Percentiles rank a stretch among this genome's conserved stretches.
phyloP scores from a whole-genome alignment of 2,888 invertebrate species.

The Mimumesa dahlbomi region DNA sequence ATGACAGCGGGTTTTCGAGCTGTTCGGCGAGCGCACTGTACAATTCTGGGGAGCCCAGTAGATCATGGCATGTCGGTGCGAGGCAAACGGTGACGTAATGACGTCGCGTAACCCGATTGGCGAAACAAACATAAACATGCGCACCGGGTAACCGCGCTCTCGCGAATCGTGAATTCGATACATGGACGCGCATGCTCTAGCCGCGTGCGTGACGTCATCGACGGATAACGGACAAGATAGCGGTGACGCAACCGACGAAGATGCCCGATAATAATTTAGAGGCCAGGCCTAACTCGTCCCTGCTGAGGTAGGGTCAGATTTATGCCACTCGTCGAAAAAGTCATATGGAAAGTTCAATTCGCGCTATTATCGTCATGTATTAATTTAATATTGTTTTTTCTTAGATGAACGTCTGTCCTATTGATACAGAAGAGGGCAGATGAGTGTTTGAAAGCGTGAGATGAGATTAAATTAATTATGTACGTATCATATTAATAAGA shows the following conservation, averaged over 20 bases:
- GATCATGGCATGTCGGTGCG: too few species aligned
- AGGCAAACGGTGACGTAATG: constrained; percentile 29
- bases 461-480: too few species aligned
- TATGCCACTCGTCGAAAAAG: background rate
- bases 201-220: constrained; percentile 19
- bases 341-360: background rate
- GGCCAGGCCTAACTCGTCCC: background rate
- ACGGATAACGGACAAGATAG: constrained; percentile 18
- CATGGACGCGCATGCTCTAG: constrained; percentile 3
- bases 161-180: constrained; percentile 5
- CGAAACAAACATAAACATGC: constrained; percentile 33
- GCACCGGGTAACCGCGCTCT: constrained; percentile 11
- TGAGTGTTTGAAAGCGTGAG: too few species aligned
- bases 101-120: constrained; percentile 21
- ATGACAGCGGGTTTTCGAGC: too few species aligned
- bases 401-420: too few species aligned
- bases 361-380: too few species aligned
- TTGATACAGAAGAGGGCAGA: too few species aligned
- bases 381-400: too few species aligned
- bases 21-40: too few species aligned
- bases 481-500: too few species aligned
- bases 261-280: background rate
- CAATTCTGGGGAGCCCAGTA: background rate
- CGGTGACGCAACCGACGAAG: constrained; percentile 25
- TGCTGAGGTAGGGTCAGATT: background rate